Evolutionary conservation across 2,797 vertebrate species (phyloP).

Genomic region (Eulemur mongoz): DNA sequence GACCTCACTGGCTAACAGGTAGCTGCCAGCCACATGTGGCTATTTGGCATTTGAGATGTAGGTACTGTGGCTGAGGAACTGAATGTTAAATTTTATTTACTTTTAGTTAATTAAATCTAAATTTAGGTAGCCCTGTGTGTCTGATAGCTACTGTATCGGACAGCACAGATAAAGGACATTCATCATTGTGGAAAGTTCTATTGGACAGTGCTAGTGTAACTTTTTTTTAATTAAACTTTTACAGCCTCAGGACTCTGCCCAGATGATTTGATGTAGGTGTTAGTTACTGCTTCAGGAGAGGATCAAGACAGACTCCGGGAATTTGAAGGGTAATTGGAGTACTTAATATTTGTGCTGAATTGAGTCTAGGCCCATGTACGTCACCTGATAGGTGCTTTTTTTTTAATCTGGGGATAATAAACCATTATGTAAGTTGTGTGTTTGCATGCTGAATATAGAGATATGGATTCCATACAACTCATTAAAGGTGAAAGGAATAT

Average conservation of each 20-base stretch:
- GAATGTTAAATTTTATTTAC: conserved; percentile 11
- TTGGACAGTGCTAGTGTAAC: background rate
- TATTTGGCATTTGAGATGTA: background rate
- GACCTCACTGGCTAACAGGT: background rate
- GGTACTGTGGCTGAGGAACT: conserved; percentile 3
- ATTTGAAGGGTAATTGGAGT: background rate
- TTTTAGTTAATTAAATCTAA: background rate
- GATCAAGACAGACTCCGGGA: background rate
- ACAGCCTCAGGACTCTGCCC: background rate
- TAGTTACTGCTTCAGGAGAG: background rate
- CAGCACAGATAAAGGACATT: background rate
- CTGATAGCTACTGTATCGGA: background rate
- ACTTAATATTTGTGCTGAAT: background rate
- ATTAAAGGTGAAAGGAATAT: conserved; percentile 36
- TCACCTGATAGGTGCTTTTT: background rate
- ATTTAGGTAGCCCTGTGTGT: background rate
- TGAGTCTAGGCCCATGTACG: background rate
- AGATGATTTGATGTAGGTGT: background rate
- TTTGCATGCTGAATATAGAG: conserved; percentile 35
- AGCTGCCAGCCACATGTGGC: background rate
- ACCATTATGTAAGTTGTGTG: background rate
- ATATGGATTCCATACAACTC: background rate
- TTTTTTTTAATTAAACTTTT: conserved; percentile 27
- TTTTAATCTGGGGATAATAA: background rate
- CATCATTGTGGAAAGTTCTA: background rate